Percentiles rank a stretch among this genome's conserved stretches.
phyloP scores from a whole-genome alignment of 2,113 vertebrate species.

The Macrotis lagotis region DNA sequence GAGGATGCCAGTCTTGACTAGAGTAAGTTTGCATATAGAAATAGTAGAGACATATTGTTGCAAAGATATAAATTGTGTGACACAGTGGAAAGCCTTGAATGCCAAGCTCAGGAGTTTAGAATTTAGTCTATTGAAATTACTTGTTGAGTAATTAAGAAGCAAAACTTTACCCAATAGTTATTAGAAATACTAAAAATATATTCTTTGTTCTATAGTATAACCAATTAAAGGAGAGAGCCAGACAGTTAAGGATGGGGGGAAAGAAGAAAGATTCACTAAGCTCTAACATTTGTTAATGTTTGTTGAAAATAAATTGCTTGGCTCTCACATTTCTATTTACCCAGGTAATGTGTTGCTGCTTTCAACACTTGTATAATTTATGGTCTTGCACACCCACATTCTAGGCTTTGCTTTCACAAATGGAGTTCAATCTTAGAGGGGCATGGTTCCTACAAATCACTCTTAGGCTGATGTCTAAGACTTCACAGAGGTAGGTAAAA shows the following conservation, averaged over 20 bases:
- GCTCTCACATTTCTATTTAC: not conserved
- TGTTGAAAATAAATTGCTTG: not conserved
- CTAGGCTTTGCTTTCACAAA: not conserved
- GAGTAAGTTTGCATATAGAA: not conserved
- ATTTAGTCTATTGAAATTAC: not conserved
- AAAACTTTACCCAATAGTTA: not conserved
- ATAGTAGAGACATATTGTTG: not conserved
- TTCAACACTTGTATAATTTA: not conserved
- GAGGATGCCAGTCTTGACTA: not conserved
- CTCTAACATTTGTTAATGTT: not conserved
- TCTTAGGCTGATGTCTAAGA: not conserved
- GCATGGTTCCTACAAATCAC: not conserved
- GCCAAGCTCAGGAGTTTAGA: not conserved
- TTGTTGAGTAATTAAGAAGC: not conserved
- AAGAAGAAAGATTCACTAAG: not conserved
- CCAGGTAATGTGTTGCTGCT: not conserved
- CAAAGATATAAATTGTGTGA: not conserved
- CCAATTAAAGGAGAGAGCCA: not conserved
- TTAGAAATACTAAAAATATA: not conserved
- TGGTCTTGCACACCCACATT: not conserved
- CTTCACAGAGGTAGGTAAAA: not conserved
- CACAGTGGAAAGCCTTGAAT: not conserved
- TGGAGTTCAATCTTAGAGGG: not conserved
- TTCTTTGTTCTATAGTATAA: not conserved
- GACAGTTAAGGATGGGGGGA: not conserved